Percentiles rank a stretch among this genome's conserved stretches.
Conservation (phyloP, 2,113 vertebrate genomes). For the Coracopsis vasa region DNA sequence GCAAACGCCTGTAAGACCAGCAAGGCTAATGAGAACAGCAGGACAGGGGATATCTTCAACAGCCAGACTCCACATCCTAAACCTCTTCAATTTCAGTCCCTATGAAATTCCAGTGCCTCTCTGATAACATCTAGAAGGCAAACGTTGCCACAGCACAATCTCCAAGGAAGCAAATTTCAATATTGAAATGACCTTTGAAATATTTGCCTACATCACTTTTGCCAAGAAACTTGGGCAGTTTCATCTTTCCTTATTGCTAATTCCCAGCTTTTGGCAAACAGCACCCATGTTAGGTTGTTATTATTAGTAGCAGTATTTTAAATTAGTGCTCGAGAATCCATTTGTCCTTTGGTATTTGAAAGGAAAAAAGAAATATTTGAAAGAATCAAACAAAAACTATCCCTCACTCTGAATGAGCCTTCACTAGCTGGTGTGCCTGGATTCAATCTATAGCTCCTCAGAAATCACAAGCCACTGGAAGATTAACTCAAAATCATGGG, state of each 20-base stretch:
- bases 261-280: not conserved
- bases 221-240: constrained; percentile 44
- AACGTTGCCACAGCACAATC: constrained; percentile 27
- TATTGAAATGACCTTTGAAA: constrained; percentile 47
- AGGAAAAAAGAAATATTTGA: not conserved
- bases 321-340: not conserved
- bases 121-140: constrained; percentile 52
- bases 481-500: constrained; percentile 1
- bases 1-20: not conserved
- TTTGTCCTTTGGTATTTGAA: not conserved
- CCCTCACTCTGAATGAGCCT: not conserved
- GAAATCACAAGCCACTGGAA: constrained; percentile 29
- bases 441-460: constrained; percentile 24
- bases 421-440: not conserved
- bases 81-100: constrained; percentile 14
- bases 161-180: constrained; percentile 49
- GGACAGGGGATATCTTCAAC: not conserved
- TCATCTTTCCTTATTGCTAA: constrained; percentile 19
- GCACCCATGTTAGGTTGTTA: not conserved
- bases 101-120: not conserved
- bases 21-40: constrained; percentile 13
- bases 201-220: constrained; percentile 8
- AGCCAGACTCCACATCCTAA: not conserved
- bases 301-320: constrained; percentile 9
- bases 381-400: not conserved